Base-by-base conservation (phyloP, 2,113 vertebrate species). In the Cercocebus atys region DNA sequence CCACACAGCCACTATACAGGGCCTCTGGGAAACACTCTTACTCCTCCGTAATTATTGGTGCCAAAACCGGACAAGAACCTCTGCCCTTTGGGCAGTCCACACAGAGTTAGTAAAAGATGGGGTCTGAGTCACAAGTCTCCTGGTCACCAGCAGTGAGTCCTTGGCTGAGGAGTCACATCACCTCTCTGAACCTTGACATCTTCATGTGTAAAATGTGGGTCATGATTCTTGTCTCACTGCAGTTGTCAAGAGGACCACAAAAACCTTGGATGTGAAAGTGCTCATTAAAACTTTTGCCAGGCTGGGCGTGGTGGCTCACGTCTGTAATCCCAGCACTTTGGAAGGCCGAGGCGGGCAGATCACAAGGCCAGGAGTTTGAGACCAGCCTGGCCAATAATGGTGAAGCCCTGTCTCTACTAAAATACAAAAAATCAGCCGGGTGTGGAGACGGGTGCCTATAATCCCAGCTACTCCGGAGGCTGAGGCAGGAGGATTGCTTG, bases 51-150 rank as follows among this genome's bases (percentile, higher is more conserved):
- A 9, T 66, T 32, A 47, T 16, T 17, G 45, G 32, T 16, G 70
- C 18, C 78, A 45, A 90, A 45, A 55, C 50, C 18, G 1, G 17
- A 52, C 9, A n/a, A n/a, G 22, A 3, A 14, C 2, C 35, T 68
- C 47, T 66, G 38, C 50, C 61, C 47, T 89, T 30, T 2, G 8
- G n/a, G n/a, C 25, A 27, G 43, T 17, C 35, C 32, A 43, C 73
- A 12, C n/a, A 38, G 50, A 83, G 72, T 38, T n/a, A 8, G 5
- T 20, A 6, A 50, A 80, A 45, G 64, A 40, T 14, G 6, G 20
- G 2, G 6, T 16, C 40, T 61, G n/a, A 93, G 57, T 18, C 1
- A 0, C 5, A 43, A 35, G 6, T 13, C 52, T 55, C 2, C 88
- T 20, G 66, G 23, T 30, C 90, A 70, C 57, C 25, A 88, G 47